A percentile compares a stretch with the other conserved stretches of the same genome.
Conservation (phyloP, 2,113 vertebrate genomes). For the Paedocypris sp. region DNA sequence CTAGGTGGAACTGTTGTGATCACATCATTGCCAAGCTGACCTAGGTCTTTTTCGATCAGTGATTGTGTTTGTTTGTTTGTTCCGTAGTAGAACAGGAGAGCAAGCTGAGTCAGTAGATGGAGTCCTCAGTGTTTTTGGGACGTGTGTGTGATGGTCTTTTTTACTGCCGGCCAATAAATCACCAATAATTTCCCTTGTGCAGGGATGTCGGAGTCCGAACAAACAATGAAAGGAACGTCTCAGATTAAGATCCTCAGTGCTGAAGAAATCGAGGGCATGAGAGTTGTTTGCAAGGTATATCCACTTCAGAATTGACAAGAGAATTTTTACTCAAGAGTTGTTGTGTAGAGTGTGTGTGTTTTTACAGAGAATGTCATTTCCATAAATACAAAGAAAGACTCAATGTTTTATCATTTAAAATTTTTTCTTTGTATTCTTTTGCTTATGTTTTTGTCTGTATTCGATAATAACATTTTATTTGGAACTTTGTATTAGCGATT, state of each 20-base stretch:
- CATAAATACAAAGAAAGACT: too few relatives aligned
- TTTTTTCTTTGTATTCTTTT: too few relatives aligned
- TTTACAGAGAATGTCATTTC: too few relatives aligned
- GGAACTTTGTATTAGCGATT: too few relatives aligned
- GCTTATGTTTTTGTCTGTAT: too few relatives aligned
- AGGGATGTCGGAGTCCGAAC: conserved; percentile 98
- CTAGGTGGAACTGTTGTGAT: conserved; percentile 10
- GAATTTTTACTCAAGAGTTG: background rate
- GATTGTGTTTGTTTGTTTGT: background rate
- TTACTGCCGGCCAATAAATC: background rate
- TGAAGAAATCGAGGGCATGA: conserved; percentile 93
- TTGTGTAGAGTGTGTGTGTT: background rate
- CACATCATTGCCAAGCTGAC: background rate
- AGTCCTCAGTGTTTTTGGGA: background rate
- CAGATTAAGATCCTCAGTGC: conserved; percentile 90
- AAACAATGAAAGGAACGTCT: conserved; percentile 92
- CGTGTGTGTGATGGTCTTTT: background rate
- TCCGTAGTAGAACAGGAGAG: conserved; percentile 12
- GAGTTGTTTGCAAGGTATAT: conserved; percentile 81
- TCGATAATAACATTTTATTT: too few relatives aligned
- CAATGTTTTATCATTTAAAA: too few relatives aligned
- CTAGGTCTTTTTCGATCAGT: background rate
- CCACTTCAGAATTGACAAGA: background rate
- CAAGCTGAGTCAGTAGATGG: background rate
- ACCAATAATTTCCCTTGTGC: conserved; percentile 16